Evolutionary conservation across 2,797 vertebrate species (phyloP).

Genomic region (Helostoma temminkii): DNA sequence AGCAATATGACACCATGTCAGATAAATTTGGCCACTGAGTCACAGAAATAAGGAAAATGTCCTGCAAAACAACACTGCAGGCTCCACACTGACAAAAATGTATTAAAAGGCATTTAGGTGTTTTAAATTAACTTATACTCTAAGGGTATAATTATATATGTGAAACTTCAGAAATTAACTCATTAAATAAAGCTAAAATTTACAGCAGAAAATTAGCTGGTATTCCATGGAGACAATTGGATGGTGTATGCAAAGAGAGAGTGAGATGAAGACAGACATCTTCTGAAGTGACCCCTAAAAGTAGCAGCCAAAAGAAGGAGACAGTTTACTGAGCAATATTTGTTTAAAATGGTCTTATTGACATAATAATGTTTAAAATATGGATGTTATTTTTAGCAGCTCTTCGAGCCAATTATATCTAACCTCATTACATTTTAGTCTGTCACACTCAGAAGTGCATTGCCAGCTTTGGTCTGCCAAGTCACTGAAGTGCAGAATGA

Average conservation of each 20-base stretch:
- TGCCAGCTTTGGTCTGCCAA: constrained; percentile 18
- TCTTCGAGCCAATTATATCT: neutral
- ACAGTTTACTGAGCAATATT: neutral
- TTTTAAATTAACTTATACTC: neutral
- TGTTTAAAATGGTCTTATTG: neutral
- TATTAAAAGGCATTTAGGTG: neutral
- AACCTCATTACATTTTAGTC: constrained; percentile 6
- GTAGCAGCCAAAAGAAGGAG: too few relatives aligned
- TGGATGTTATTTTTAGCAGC: neutral
- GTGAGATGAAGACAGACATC: too few relatives aligned
- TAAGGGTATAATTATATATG: constrained; percentile 2
- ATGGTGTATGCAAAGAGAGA: too few relatives aligned
- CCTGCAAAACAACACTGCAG: neutral
- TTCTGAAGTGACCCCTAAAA: too few relatives aligned
- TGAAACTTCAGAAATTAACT: neutral
- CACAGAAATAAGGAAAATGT: neutral
- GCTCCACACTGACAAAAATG: neutral
- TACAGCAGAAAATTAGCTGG: neutral
- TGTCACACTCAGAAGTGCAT: neutral
- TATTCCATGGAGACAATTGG: neutral
- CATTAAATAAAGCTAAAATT: neutral
- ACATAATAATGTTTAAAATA: neutral
- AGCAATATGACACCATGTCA: neutral
- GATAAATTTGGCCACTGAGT: neutral
- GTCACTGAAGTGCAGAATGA: constrained; percentile 16